A percentile compares a stretch with the other conserved stretches of the same genome.
phyloP scores from a whole-genome alignment of 2,888 invertebrate species.

The Coremacera marginata region DNA sequence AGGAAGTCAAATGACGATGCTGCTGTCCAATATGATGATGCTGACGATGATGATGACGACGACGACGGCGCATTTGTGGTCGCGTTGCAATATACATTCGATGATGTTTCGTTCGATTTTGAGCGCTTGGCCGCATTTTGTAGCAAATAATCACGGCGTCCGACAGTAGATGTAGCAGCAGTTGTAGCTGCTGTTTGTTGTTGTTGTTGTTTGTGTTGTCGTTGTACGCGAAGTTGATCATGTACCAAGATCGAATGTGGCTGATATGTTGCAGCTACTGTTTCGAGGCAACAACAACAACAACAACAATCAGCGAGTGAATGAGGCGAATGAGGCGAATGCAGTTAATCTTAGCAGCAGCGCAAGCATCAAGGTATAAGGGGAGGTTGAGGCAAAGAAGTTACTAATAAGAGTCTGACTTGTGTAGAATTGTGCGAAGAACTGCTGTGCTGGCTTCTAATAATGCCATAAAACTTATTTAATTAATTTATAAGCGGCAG shows the following conservation, averaged over 20 bases:
- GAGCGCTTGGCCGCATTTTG: conserved; percentile 6
- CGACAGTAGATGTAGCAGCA: not conserved
- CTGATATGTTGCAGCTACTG: conserved; percentile 25
- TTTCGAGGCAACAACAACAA: not conserved
- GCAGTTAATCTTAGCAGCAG: not conserved
- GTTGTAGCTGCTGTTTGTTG: not conserved
- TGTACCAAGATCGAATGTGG: conserved; percentile 25
- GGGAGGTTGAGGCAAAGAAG: not conserved
- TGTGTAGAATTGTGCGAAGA: not conserved
- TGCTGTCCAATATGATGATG: not conserved
- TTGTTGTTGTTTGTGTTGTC: not conserved
- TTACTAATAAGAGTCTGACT: not conserved
- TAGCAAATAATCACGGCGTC: conserved; percentile 12
- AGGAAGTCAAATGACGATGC: not conserved
- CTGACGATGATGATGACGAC: not conserved
- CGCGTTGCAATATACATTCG: conserved; percentile 1
- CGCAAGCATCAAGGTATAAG: not conserved
- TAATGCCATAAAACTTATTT: too few species aligned
- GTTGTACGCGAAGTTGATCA: not conserved
- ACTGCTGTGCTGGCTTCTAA: not conserved
- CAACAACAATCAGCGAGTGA: not conserved
- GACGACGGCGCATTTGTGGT: not conserved
- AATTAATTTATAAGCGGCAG: not conserved
- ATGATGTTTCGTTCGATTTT: not conserved
- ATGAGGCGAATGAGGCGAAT: not conserved